Base-by-base conservation (phyloP, 2,113 vertebrate genomes). In the Ailurus styani region DNA sequence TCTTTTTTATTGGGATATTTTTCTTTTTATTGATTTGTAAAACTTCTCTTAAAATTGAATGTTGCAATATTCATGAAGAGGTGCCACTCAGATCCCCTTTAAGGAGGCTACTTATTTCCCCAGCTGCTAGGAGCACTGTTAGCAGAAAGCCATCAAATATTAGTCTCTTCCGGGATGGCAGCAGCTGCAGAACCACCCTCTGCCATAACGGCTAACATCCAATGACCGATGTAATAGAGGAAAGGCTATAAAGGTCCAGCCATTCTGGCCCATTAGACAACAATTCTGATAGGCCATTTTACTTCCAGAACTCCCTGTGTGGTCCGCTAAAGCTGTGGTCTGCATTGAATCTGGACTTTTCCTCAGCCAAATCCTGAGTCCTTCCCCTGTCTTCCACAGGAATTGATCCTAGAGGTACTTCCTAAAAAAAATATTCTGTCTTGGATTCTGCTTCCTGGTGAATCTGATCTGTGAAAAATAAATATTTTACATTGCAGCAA, bases 11-110 rank as follows among this genome's bases (percentile, higher is more conserved):
- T 47, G 37, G n/a, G 3, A 29, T 75, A 23, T 1, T 95, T 75
- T 68, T 55, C 14, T 85, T 93, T 82, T 37, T 29, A 73, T 14
- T 62, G 45, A 81, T 70, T 70, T 94, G 34, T 77, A 42, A 85
- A 66, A 2, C 21, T 47, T 37, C 23, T 60, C 55, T 42, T 62
- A 54, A 75, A 42, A 34, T 14, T 34, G n/a, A 54, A 20, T 54
- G 57, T 34, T n/a, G n/a, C 40, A 17, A 34, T 70, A 17, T 66
- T 11, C 14, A 17, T 9, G 25, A 55, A 68, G 27, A 40, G 62
- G 2, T 3, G 5, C 14, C n/a, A 2, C 6, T 11, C 54, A 68
- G n/a, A 14, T 14, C 15, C 3, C 17, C 10, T 78, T 68, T 9
- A 54, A 75, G 62, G 82, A 88, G 60, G 17, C 18, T 13, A 50